Conservation (phyloP, 1,140 invertebrate species). For the Anastrepha ludens region DNA sequence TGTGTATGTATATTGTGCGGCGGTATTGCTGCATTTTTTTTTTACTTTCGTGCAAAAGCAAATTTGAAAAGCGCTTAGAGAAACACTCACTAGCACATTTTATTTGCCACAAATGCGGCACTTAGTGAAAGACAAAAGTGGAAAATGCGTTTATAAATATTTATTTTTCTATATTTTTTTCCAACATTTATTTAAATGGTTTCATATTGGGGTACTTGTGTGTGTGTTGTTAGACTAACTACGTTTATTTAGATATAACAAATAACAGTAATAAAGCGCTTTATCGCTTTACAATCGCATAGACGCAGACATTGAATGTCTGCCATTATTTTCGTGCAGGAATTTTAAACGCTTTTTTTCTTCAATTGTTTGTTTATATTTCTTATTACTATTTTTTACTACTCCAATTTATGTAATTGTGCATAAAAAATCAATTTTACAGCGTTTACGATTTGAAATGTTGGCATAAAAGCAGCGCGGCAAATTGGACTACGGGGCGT, state of each 20-base stretch:
- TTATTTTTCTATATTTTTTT: background rate
- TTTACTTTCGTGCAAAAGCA: background rate
- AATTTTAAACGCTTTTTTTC: background rate
- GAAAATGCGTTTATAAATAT: conserved; percentile 12
- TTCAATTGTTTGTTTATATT: background rate
- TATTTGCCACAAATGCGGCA: conserved; percentile 8
- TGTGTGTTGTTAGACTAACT: too few relatives aligned
- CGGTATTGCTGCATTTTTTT: background rate
- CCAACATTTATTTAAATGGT: background rate
- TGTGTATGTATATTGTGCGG: background rate
- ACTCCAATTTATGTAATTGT: too few relatives aligned
- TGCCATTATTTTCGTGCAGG: background rate
- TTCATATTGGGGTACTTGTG: background rate
- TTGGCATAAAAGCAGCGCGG: too few relatives aligned
- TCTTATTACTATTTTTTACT: background rate
- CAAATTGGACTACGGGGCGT: too few relatives aligned
- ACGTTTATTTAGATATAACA: background rate
- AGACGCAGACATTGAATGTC: background rate
- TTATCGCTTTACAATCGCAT: conserved; percentile 10
- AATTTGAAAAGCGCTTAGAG: background rate
- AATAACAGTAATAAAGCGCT: background rate
- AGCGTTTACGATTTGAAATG: too few relatives aligned
- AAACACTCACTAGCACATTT: background rate
- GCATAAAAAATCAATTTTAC: too few relatives aligned
- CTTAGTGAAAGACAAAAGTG: background rate